A percentile compares a stretch with the other conserved stretches of the same genome.
phyloP scores from a whole-genome alignment of 2,888 invertebrate species.

The Drosophila birchii region DNA sequence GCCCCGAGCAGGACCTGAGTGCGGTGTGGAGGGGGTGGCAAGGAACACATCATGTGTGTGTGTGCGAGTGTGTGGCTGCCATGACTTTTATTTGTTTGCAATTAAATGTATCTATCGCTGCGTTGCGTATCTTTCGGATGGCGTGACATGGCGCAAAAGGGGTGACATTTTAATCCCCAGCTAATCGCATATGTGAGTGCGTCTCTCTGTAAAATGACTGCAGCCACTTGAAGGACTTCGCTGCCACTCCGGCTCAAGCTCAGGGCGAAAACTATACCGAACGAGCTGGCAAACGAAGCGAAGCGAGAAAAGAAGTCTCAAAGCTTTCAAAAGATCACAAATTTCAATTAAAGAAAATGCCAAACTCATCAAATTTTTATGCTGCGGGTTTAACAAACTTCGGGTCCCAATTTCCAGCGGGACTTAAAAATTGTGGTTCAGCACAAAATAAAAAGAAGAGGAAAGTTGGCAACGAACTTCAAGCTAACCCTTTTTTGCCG shows the following conservation, averaged over 20 bases:
- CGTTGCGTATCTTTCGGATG: constrained; percentile 51
- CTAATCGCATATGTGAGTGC: constrained; percentile 80
- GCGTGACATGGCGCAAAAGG: constrained; percentile 65
- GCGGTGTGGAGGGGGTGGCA: constrained; percentile 15
- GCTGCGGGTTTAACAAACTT: constrained; percentile 72
- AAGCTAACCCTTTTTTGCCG: constrained; percentile 64
- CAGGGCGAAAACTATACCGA: constrained; percentile 29
- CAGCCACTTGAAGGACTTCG: constrained; percentile 63
- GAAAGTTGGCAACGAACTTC: constrained; percentile 23
- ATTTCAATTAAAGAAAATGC: constrained; percentile 82
- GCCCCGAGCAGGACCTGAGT: constrained; percentile 55
- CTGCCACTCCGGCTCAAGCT: neutral
- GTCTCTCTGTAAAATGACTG: constrained; percentile 61
- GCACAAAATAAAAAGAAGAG: constrained; percentile 1
- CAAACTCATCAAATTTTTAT: constrained; percentile 79
- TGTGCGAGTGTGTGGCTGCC: constrained; percentile 57
- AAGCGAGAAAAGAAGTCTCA: constrained; percentile 55
- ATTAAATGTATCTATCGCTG: constrained; percentile 74
- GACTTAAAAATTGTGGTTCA: constrained; percentile 62
- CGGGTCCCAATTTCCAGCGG: constrained; percentile 29
- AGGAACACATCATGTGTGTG: constrained; percentile 30
- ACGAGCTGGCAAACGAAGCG: neutral
- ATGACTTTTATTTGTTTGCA: constrained; percentile 82
- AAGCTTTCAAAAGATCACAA: constrained; percentile 83
- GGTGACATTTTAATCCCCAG: constrained; percentile 83